A percentile compares a stretch with the other conserved stretches of the same genome.
These are phyloP conservation scores for Drosophila simulans DNA, from an alignment of 1,140 invertebrate genomes.

Conservation along the genomic window DNA sequence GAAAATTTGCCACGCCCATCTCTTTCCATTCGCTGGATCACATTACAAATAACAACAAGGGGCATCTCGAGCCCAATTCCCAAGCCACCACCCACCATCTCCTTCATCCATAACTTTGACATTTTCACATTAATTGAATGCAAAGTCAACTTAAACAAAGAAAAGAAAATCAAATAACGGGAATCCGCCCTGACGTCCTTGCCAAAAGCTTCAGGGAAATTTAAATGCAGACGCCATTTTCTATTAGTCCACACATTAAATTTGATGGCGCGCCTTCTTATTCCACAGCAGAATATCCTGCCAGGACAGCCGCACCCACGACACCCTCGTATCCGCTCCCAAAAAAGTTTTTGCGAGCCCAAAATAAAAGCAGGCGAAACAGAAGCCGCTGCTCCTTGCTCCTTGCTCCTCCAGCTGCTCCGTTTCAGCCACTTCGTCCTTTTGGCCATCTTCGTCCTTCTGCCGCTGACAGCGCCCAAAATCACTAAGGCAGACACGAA, in stretches of 20 bases:
- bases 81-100: not conserved
- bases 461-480: conserved; percentile 53
- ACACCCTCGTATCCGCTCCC: conserved; percentile 9
- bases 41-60: conserved; percentile 21
- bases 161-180: conserved; percentile 8
- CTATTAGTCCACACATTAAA: conserved; percentile 79
- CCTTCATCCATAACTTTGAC: conserved; percentile 30
- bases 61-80: conserved; percentile 9
- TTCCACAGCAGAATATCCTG: conserved; percentile 44
- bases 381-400: conserved; percentile 34
- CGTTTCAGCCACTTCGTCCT: conserved; percentile 46
- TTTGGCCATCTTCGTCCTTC: conserved; percentile 36
- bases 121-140: conserved; percentile 60
- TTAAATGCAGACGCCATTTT: conserved; percentile 81
- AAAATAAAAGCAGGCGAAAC: conserved; percentile 65
- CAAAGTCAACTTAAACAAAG: not conserved
- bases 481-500: conserved; percentile 23
- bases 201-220: conserved; percentile 47
- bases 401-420: conserved; percentile 29
- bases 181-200: conserved; percentile 46
- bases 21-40: conserved; percentile 5
- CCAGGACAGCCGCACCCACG: conserved; percentile 48
- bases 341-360: conserved; percentile 52
- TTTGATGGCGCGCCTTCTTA: conserved; percentile 67
- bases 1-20: conserved; percentile 27